Base-by-base conservation (phyloP, 2,113 vertebrate species). In the Rhizomys pruinosus region DNA sequence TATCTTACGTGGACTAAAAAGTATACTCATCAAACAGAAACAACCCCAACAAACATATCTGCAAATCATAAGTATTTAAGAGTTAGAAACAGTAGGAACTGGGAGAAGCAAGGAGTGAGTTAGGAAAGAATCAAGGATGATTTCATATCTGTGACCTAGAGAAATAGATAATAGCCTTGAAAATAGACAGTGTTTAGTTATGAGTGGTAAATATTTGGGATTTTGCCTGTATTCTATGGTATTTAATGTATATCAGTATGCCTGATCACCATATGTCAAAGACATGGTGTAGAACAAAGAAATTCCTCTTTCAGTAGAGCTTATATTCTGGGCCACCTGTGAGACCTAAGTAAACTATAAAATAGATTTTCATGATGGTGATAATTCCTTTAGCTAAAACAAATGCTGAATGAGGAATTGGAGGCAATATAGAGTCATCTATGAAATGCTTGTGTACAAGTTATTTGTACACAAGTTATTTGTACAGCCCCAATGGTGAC, bases 1-100 rank as follows among this genome's bases (percentile, higher is more conserved):
- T 29, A 34, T 85, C n/a, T n/a, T 34, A 71, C 55, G 39, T 22
- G 52, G 73, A 74, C 57, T 74, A 42, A 59, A 87, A 69, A 68
- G 17, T 32, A 47, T 47, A 22, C 13, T 52, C 29, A 69, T 15
- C 29, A 68, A 84, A 52, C 63, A 69, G 37, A 55, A 80, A 68
- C 6, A 52, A 29, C 29, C 44, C 44, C 34, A 71, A 79, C 72
- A 89, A 17, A 37, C 4, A 42, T n/a, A 59, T 42, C 61, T 57
- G 59, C 52, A 68, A 63, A 77, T 68, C 47, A 74, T 11, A 59
- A 44, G 37, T 61, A 79, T 59, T 82, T 72, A 85, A 80, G 61
- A 88, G 42, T 34, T 91, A 68, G 44, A 91, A 91, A 59, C 25
- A 47, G 32, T 64, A 87, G 12, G 34, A 69, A 57, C 93, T 90